Evolutionary conservation across 2,888 invertebrate species (phyloP).

Genomic region (Liposcelis brunnea): DNA sequence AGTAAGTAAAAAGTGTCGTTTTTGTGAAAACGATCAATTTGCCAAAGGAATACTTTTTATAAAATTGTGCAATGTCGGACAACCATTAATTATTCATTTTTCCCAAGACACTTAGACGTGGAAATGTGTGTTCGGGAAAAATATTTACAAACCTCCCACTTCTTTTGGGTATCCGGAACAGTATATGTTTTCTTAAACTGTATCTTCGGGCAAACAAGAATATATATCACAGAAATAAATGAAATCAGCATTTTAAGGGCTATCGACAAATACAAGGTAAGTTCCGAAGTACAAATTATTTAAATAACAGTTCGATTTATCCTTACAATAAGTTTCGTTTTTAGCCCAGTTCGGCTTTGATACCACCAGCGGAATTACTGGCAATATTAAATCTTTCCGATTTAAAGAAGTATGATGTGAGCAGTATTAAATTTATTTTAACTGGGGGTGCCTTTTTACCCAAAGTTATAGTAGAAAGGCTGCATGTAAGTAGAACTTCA

Average conservation of each 20-base stretch:
- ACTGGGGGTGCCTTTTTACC: background rate
- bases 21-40: too few relatives aligned
- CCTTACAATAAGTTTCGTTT: too few relatives aligned
- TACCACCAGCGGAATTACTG: background rate
- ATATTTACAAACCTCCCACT: background rate
- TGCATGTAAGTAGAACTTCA: background rate
- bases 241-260: background rate
- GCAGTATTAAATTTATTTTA: background rate
- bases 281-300: background rate
- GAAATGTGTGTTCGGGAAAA: too few relatives aligned
- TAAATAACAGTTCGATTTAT: too few relatives aligned
- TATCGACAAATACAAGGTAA: slow-evolving; percentile 5
- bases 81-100: too few relatives aligned
- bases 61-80: too few relatives aligned
- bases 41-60: too few relatives aligned
- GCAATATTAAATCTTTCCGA: background rate
- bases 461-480: background rate
- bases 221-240: background rate
- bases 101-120: too few relatives aligned
- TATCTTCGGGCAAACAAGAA: background rate
- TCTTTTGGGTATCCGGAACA: slow-evolving; percentile 4
- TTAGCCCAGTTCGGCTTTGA: background rate
- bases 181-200: background rate
- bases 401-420: background rate
- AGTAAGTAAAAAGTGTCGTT: too few relatives aligned